These are phyloP conservation scores for Campaea margaritaria DNA, from an alignment of 2,888 invertebrate genomes.

Conservation along the genomic window DNA sequence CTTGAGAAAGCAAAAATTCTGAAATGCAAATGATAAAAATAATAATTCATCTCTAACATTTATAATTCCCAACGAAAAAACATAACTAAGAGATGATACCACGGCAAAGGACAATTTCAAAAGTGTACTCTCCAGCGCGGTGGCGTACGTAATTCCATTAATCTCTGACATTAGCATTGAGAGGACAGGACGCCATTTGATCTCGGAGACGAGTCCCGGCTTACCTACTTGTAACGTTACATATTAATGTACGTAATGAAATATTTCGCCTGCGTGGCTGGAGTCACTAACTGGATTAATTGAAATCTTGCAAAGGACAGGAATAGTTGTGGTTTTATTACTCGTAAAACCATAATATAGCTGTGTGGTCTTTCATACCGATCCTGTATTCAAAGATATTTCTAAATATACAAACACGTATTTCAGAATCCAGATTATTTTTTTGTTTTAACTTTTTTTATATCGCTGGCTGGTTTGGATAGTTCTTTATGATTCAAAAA, in stretches of 20 bases:
- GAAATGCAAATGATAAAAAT: no score
- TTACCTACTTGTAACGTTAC: slow-evolving; percentile 62
- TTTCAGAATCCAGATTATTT: no score
- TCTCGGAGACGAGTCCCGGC: slow-evolving; percentile 58
- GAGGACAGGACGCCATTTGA: slow-evolving; percentile 73
- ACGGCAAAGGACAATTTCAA: slow-evolving; percentile 56
- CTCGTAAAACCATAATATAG: slow-evolving; percentile 4
- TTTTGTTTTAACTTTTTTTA: no score
- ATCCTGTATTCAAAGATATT: background rate
- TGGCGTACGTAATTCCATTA: slow-evolving; percentile 72
- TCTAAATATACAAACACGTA: background rate
- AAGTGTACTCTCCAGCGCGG: slow-evolving; percentile 49
- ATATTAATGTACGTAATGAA: slow-evolving; percentile 67
- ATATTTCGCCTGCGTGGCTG: slow-evolving; percentile 54
- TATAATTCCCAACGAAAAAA: slow-evolving; percentile 38
- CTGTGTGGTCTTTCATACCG: background rate
- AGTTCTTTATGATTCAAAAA: no score
- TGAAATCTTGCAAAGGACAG: slow-evolving; percentile 44
- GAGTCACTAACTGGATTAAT: slow-evolving; percentile 49
- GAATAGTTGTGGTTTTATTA: slow-evolving; percentile 26
- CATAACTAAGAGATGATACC: slow-evolving; percentile 58
- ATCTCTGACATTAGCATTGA: slow-evolving; percentile 73
- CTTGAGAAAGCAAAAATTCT: no score
- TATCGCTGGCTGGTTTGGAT: no score
- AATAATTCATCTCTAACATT: no score